Evolutionary conservation across 2,113 vertebrate species (phyloP).

Genomic region (Drymodes brunneopygia): DNA sequence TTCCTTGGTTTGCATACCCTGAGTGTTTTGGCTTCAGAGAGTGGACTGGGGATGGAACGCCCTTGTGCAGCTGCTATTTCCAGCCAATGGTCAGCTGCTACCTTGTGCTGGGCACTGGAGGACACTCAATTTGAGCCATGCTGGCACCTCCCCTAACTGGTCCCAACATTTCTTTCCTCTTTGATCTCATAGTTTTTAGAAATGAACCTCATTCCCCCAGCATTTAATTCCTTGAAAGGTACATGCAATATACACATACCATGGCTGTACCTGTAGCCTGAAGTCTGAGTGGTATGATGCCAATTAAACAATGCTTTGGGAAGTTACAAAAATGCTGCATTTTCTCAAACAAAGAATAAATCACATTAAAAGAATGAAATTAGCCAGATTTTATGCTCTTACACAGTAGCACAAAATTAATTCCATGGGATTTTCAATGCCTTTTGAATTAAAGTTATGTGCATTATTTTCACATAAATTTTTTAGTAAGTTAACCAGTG

Average conservation of each 20-base stretch:
- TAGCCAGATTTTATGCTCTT: not conserved
- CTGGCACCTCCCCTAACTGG: not conserved
- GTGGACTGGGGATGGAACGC: not conserved
- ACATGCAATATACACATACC: too few species aligned
- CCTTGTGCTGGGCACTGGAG: not conserved
- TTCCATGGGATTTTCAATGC: not conserved
- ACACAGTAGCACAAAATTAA: not conserved
- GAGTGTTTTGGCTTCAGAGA: not conserved
- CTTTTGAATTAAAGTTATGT: not conserved
- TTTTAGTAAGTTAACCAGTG: not conserved
- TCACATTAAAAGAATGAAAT: not conserved
- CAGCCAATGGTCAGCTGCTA: not conserved
- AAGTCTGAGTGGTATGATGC: not conserved
- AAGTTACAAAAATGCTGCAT: not conserved
- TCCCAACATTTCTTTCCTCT: not conserved
- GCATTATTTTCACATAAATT: not conserved
- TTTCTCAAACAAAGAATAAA: not conserved
- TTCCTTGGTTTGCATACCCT: not conserved
- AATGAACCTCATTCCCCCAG: not conserved
- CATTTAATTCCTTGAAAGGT: not conserved
- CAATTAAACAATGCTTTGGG: not conserved
- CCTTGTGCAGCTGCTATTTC: not conserved
- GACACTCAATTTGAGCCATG: fast-evolving
- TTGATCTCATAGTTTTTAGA: not conserved
- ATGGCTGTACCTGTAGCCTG: not conserved